Base-by-base conservation (phyloP, 2,113 vertebrate genomes). In the Gopherus flavomarginatus region DNA sequence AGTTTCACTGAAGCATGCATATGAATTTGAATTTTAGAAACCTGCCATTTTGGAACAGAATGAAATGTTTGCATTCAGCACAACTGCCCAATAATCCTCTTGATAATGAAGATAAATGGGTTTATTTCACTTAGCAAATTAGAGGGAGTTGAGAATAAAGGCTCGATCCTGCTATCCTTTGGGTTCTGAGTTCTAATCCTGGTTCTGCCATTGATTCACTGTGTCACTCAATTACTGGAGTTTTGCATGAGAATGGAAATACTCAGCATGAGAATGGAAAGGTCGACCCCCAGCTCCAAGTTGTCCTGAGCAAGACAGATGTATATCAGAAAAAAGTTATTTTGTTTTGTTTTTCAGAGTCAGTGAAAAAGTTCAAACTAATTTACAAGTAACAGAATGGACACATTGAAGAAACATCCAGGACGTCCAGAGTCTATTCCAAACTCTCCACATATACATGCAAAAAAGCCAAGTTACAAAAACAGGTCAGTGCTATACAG, bases 261-360 rank as follows among this genome's bases (percentile, higher is more conserved):
- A 59, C 27, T 59, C 26, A 11, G 26, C 56, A 59, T 12, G 26
- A 27, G 57, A 59, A 59, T 13, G 27, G 27, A 13, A 29, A 14
- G 12, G 29, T 62, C 59, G 14, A 62, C 21, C 6, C 59, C 62
- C 8, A 69, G 62, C 62, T n/a, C 16, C 62, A 69, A 62, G 13
- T 54, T 62, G 29, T 31, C 29, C 13, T 62, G 59, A 35, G 8
- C 16, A 69, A 69, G n/a, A 35, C 12, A 17, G 92, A 85, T 95
- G 96, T 90, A 85, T 83, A 94, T 95, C 85, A 90, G 95, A 95
- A 95, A 95, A 95, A 92, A 96, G 90, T 89, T 87, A 95, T 85
- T 95, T 16, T 13, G 59, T 31, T 62, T 62, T 31, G 59, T 62
- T 62, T 62, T 62, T 62, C 59, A 69, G n/a, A n/a, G 62, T 80